A percentile compares a stretch with the other conserved stretches of the same genome.
These are phyloP conservation scores for Chironomus tentans DNA, from an alignment of 2,888 invertebrate species.

Conservation along the genomic window DNA sequence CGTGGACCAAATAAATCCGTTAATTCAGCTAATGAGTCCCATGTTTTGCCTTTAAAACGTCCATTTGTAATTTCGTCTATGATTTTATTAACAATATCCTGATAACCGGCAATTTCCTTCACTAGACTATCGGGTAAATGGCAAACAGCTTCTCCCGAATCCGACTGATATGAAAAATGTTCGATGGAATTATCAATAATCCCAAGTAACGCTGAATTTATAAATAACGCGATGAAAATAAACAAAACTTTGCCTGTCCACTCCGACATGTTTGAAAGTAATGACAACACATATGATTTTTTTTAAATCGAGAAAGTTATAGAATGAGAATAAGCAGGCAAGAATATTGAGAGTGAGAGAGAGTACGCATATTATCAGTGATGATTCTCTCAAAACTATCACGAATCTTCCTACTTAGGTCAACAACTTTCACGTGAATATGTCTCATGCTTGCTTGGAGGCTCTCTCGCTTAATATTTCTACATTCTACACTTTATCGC, in stretches of 20 bases:
- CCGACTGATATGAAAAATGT: constrained; percentile 28
- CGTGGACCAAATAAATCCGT: constrained; percentile 55
- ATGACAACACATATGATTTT: neutral
- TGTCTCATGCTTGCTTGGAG: too few relatives aligned
- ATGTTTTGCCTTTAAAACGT: constrained; percentile 49
- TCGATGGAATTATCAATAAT: constrained; percentile 28
- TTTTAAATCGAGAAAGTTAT: too few relatives aligned
- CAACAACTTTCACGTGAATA: too few relatives aligned
- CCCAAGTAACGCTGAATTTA: neutral
- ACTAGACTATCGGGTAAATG: constrained; percentile 44
- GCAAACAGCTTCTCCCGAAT: constrained; percentile 36
- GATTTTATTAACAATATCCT: constrained; percentile 45
- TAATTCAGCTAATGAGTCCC: constrained; percentile 45
- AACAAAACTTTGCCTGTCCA: neutral
- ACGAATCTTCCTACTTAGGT: too few relatives aligned
- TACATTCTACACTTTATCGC: too few relatives aligned
- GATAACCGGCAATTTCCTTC: constrained; percentile 52
- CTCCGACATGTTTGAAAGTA: constrained; percentile 1
- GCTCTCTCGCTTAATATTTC: too few relatives aligned
- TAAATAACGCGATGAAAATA: neutral
- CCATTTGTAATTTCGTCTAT: constrained; percentile 46
- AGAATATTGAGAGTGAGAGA: too few relatives aligned
- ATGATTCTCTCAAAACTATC: too few relatives aligned
- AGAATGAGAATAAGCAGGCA: too few relatives aligned
- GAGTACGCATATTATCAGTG: too few relatives aligned